Evolutionary conservation across 2,888 invertebrate genomes (phyloP), one percentile per base, ranked within the genome.

Genomic region (Pyralis farinalis): DNA sequence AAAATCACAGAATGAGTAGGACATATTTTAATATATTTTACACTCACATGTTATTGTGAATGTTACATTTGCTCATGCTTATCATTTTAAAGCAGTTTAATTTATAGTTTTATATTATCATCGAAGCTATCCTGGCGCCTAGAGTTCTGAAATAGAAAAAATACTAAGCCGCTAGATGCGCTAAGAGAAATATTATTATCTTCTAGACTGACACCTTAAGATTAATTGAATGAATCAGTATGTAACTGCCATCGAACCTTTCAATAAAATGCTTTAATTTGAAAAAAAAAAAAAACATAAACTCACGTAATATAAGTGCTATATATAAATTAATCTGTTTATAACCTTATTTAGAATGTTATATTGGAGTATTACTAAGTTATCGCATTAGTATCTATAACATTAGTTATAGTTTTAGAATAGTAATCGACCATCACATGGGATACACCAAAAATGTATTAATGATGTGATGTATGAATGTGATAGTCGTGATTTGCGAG

Each of bases 361-460:
- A 41, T 53, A 53, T 44, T 47, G 41, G 41, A 51, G 43, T 49
- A 46, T 52, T 51, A 51, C 21, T 38, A 47, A 55, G 43, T 43
- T 43, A 40, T 37, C 40, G 33, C 40, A 42, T 46, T 43, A 49
- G 43, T 43, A 42, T 30, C 46, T 44, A 20, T 46, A 34, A 44
- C 37, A 42, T 35, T 49, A 49, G 43, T 49, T 44, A 38, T 63
- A 62, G 53, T 53, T 51, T 44, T 60, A 62, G 64, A 45, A 44
- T 52, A 54, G 49, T 37, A 47, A 52, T 53, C 44, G 51, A 64
- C 53, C 55, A 58, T 63, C 62, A 55, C 55, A 55, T 54, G 47
- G 57, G 57, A 69, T 61, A 81, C 76, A 81, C 81, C 77, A 81
- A 82, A 82, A 73, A 73, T 62, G 53, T 64, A 70, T 52, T 73